Percentiles rank a stretch among this genome's conserved stretches.
These are phyloP conservation scores for Leptogaster cylindrica DNA, from an alignment of 2,888 invertebrate species.

Conservation along the genomic window DNA sequence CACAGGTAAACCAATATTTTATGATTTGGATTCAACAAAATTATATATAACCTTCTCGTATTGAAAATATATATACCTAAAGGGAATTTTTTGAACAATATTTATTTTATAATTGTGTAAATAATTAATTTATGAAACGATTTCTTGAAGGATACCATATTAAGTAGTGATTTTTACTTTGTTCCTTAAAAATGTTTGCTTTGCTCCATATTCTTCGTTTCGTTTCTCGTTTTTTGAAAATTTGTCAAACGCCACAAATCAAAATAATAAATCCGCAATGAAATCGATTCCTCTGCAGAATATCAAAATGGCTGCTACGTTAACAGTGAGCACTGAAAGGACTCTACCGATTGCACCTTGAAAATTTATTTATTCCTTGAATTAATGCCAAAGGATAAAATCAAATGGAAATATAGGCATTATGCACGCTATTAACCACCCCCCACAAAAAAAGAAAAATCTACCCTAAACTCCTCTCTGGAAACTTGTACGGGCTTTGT, in stretches of 20 bases:
- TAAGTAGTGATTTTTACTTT: slow-evolving; percentile 57
- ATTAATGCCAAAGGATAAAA: too few relatives aligned
- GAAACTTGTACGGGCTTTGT: too few relatives aligned
- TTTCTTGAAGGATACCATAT: slow-evolving; percentile 56
- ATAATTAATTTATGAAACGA: too few relatives aligned
- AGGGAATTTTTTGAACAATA: not conserved
- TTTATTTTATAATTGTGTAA: too few relatives aligned
- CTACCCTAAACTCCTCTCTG: not conserved
- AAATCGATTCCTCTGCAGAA: slow-evolving; percentile 37
- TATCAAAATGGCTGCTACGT: slow-evolving; percentile 32
- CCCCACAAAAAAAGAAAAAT: too few relatives aligned
- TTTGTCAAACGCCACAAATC: not conserved
- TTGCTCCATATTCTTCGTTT: slow-evolving; percentile 5
- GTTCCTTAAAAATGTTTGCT: not conserved
- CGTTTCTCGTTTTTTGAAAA: slow-evolving; percentile 1
- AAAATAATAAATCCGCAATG: slow-evolving; percentile 19
- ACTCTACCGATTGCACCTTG: not conserved
- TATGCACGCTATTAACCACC: slow-evolving; percentile 15
- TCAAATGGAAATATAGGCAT: not conserved
- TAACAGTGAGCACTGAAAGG: not conserved
- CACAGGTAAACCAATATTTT: slow-evolving; percentile 56
- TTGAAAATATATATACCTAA: not conserved
- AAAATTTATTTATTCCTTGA: too few relatives aligned
- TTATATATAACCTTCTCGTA: not conserved
- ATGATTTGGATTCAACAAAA: not conserved